Conservation (phyloP, 2,113 vertebrate genomes). For the Trematocara variabile region DNA sequence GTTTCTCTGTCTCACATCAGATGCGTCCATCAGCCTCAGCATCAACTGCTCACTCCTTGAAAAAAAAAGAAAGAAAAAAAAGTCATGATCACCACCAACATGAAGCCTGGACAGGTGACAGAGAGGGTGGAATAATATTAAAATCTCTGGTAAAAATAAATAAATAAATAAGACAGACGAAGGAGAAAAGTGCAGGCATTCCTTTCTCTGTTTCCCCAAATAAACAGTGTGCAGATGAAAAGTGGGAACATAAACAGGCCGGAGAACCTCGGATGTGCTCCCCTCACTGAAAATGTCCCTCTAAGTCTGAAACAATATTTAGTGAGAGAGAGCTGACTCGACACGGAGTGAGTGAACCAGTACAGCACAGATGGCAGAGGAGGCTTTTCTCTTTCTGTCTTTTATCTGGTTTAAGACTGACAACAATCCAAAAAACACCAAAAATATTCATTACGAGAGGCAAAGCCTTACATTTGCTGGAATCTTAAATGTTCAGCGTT, state of each 20-base stretch:
- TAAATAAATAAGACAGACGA: background rate
- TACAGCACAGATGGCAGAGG: constrained; percentile 32
- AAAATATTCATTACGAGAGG: background rate
- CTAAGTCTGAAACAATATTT: constrained; percentile 73
- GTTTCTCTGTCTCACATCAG: constrained; percentile 36
- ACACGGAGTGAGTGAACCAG: constrained; percentile 48
- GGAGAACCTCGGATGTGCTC: constrained; percentile 61
- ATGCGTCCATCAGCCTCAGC: background rate
- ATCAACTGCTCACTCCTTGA: background rate
- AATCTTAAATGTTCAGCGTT: background rate
- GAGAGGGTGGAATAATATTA: constrained; percentile 1
- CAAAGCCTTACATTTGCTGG: background rate
- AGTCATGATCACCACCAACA: background rate
- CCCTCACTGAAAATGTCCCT: constrained; percentile 60
- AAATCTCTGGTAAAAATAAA: constrained; percentile 9
- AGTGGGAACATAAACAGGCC: constrained; percentile 67
- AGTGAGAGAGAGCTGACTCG: constrained; percentile 55
- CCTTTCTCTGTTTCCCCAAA: constrained; percentile 67
- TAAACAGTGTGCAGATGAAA: constrained; percentile 71
- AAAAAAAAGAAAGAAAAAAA: background rate
- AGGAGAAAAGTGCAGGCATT: constrained; percentile 52
- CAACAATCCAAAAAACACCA: background rate
- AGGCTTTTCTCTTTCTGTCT: constrained; percentile 14
- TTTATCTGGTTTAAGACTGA: background rate
- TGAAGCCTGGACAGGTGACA: constrained; percentile 45